A percentile compares a stretch with the other conserved stretches of the same genome.
Conservation (phyloP, 2,797 vertebrate species). For the Sphenodon punctatus region DNA sequence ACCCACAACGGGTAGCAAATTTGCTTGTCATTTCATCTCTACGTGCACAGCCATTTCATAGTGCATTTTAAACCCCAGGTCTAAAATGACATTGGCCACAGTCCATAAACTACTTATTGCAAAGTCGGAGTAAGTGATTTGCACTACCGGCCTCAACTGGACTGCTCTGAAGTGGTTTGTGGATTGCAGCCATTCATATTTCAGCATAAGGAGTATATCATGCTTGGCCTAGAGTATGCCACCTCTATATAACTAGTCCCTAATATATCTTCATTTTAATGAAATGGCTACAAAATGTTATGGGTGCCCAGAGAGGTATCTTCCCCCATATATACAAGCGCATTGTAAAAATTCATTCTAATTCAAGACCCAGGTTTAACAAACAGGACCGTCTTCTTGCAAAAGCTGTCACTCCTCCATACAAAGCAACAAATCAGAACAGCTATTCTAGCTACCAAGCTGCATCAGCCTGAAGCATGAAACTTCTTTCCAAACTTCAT, state of each 20-base stretch:
- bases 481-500: conserved; percentile 6
- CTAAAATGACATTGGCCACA: not conserved
- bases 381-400: not conserved
- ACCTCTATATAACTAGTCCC: not conserved
- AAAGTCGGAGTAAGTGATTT: too few relatives aligned
- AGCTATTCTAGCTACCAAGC: not conserved
- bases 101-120: too few relatives aligned
- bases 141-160: too few relatives aligned
- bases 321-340: not conserved
- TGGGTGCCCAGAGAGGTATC: not conserved
- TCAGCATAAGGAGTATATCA: not conserved
- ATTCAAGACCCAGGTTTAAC: not conserved
- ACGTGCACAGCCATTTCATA: not conserved
- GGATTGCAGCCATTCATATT: too few relatives aligned
- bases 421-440: not conserved
- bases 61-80: not conserved
- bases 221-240: not conserved
- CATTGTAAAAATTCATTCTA: not conserved
- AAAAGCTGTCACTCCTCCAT: not conserved
- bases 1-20: too few relatives aligned
- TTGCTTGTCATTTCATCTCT: too few relatives aligned
- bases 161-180: too few relatives aligned
- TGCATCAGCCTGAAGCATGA: conserved; percentile 9
- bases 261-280: not conserved
- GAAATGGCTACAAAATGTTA: not conserved